A percentile compares a stretch with the other conserved stretches of the same genome.
phyloP scores from a whole-genome alignment of 1,140 invertebrate species.

The Drosophila nikananu region DNA sequence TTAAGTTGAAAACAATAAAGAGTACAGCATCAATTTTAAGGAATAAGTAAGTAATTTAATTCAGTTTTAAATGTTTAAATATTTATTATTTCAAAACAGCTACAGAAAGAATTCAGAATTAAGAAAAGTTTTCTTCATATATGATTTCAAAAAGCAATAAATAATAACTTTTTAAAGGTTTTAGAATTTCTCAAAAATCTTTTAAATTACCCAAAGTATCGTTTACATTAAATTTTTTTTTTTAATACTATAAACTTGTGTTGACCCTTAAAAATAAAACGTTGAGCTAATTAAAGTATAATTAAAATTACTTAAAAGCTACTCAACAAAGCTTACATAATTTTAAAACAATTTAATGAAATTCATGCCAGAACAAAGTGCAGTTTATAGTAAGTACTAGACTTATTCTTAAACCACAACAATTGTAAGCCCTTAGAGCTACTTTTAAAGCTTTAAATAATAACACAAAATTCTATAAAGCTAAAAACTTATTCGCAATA shows the following conservation, averaged over 20 bases:
- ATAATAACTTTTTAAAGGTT: not conserved
- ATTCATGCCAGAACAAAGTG: not conserved
- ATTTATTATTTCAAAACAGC: too few relatives aligned
- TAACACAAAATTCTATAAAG: not conserved
- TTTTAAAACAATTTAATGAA: too few relatives aligned
- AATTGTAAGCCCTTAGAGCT: not conserved
- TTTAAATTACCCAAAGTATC: not conserved
- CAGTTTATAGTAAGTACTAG: not conserved
- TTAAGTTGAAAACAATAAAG: too few relatives aligned
- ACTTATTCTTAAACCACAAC: not conserved
- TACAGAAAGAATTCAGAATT: too few relatives aligned
- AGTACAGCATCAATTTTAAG: too few relatives aligned
- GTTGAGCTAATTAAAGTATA: not conserved
- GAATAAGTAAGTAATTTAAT: too few relatives aligned
- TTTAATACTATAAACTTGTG: too few relatives aligned
- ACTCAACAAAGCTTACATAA: not conserved
- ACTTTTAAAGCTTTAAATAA: not conserved
- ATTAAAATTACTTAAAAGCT: not conserved
- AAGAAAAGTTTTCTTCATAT: not conserved
- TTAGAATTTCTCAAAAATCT: too few relatives aligned
- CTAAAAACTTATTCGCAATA: slow-evolving; percentile 8
- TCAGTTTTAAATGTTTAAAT: too few relatives aligned
- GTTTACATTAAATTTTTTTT: not conserved
- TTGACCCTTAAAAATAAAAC: not conserved
- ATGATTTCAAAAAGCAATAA: too few relatives aligned